Conservation (phyloP, 2,888 invertebrate species). For the Bembecia ichneumoniformis region DNA sequence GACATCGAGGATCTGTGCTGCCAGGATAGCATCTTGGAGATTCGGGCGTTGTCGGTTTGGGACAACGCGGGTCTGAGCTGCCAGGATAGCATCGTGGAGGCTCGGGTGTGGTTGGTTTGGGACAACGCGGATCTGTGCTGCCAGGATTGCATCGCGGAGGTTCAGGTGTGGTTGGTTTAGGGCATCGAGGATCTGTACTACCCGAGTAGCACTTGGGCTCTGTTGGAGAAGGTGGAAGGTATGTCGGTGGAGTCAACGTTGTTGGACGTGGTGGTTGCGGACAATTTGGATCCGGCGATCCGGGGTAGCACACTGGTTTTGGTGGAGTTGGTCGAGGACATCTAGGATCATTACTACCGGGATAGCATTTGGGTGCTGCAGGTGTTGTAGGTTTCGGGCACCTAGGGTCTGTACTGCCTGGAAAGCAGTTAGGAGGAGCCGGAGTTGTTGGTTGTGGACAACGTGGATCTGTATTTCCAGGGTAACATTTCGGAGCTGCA, state of each 20-base stretch:
- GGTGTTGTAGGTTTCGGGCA: slow-evolving; percentile 19
- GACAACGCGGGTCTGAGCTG: slow-evolving; percentile 9
- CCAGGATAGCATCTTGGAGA: slow-evolving; percentile 28
- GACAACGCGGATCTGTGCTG: slow-evolving; percentile 22
- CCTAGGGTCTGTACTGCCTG: slow-evolving; percentile 8
- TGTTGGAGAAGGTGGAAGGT: too few relatives aligned
- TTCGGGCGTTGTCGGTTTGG: slow-evolving; percentile 16
- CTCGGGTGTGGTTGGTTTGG: slow-evolving; percentile 8
- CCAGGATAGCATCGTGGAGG: slow-evolving; percentile 16
- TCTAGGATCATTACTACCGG: slow-evolving; percentile 26
- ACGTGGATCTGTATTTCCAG: slow-evolving; percentile 13
- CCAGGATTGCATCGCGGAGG: slow-evolving; percentile 26
- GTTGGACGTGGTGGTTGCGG: slow-evolving; percentile 31
- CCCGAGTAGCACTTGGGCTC: slow-evolving; percentile 20
- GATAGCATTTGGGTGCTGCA: slow-evolving; percentile 18
- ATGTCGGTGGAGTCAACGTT: too few relatives aligned
- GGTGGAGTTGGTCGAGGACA: slow-evolving; percentile 13
- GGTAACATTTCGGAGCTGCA: slow-evolving; percentile 10
- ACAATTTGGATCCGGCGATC: too few relatives aligned
- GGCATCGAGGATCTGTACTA: slow-evolving; percentile 21
- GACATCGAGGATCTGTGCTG: slow-evolving; percentile 18
- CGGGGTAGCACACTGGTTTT: too few relatives aligned
- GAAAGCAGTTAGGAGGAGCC: slow-evolving; percentile 1
- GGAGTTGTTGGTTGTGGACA: slow-evolving; percentile 13
- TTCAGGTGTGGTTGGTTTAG: slow-evolving; percentile 15